Base-by-base conservation (phyloP, 2,797 vertebrate species). In the Enteromius treurensis region DNA sequence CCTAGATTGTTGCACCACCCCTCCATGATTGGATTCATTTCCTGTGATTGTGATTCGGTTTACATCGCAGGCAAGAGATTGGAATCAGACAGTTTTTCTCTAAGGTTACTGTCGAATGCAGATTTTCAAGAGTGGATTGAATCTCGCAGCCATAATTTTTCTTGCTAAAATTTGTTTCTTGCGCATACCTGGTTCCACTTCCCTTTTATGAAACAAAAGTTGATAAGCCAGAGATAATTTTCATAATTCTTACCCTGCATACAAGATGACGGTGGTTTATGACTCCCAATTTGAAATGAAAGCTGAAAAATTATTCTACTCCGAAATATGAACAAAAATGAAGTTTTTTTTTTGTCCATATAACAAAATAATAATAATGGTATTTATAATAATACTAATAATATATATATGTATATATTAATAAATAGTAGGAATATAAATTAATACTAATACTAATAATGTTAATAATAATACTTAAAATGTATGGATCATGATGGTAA, bases 11-110 rank as follows among this genome's bases (percentile, higher is more conserved):
- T 88, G 88, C 80, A 47, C 86, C 89, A 86, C 91, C 90, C 85
- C 88, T 82, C 89, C 4, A 83, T 93, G 92, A 94, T 93, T 93
- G 91, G 91, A 93, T 92, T 92, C 91, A 92, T 91, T 88, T 84
- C 67, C 62, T 82, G 89, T 92, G 91, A 94, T 93, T 92, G 91
- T 90, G 91, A 92, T 92, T 92, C 87, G 91, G 91, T 91, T 92
- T 92, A 93, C 88, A 90, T 93, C 92, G 87, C 89, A 90, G 90
- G 79, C 89, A 82, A 70, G 84, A 89, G 91, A 92, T 91, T 83
- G 85, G 80, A 92, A 79, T 91, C 91, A 60, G 64, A 26, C 79
- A 82, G 82, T 90, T 89, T 88, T 81, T 83, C 79, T 82, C 77
- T 64, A 75, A 79, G 79, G 79, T 84, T 82, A 85, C 67, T 47